Base-by-base conservation (phyloP, 2,888 invertebrate species). In the Cryptus armator region DNA sequence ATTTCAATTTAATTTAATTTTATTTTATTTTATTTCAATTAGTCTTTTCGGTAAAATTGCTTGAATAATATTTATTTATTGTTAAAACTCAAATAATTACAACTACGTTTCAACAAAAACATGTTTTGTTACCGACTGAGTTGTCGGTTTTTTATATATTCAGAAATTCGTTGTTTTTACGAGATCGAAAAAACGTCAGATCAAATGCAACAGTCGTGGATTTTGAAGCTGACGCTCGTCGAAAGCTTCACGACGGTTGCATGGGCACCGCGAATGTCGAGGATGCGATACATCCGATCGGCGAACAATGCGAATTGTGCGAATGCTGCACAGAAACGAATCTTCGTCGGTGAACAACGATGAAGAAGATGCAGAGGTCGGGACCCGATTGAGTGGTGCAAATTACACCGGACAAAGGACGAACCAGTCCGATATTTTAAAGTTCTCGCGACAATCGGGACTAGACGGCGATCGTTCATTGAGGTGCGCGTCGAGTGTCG, bases 401-500 rank as follows among this genome's bases (percentile, higher is more conserved):
- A 56, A 74, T 81, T 72, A 72, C 29, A 64, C 59, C 7, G 24
- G 78, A 12, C 67, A 72, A 43, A 77, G 81, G 68, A 88, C 83
- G 77, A 72, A 75, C 51, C 64, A 72, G 67, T 2, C n/a, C 29
- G 37, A 83, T 10, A 51, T 64, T 3, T 53, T 81, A 29, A 62
- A 64, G 48, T 37, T 48, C 24, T 44, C 82, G 53, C 48, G 81
- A 32, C 32, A 32, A 12, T 80, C 75, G 62, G 81, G 62, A 6
- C 71, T 86, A 77, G 87, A 86, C 44, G 86, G 85, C 78, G 86
- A 86, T 84, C 88, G 88, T 29, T 89, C 89, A 81, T 83, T 87
- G 29, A 88, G 87, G 86, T 90, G 90, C 88, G 92, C 89, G 75
- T 91, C 92, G 48, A 92, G 89, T 89, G 93, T 92, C 53, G 92